Evolutionary conservation across 2,888 invertebrate genomes (phyloP), one percentile per base, ranked within the genome.

Genomic region (Prosapia bicincta): DNA sequence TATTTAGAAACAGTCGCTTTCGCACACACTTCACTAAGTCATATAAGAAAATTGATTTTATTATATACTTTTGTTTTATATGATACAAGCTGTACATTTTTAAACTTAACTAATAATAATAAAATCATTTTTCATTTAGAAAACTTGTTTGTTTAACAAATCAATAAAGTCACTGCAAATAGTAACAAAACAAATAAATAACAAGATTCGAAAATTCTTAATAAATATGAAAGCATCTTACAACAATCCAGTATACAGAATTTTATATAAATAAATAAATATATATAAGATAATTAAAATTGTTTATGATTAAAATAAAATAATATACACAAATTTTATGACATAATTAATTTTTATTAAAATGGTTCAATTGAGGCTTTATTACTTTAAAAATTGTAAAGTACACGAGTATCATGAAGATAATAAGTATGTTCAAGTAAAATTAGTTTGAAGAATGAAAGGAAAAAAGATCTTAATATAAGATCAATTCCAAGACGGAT

Each of bases 181-280:
- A 54, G 54, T 54, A 54, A 54, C 54, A 54, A 54, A 54, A 54
- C 54, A 54, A 54, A 54, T 54, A 54, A 54, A 54, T 54, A 54
- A 54, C 54, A 54, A 54, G 54, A 54, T 54, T 54, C 54, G 20
- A 54, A 54, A 54, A 54, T 54, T 54, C 54, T n/a, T 54, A 54
- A 54, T 54, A 54, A 54, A 54, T 54, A 54, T 54, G 54, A 54
- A 54, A 54, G 20, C 54, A 54, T 54, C 54, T 54, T 54, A 54
- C 54, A 54, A 54, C 54, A 54, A 5, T 54, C 54, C 54, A 54
- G 54, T 54, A 54, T 54, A 54, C 54, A 54, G 20, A 54, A 54
- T 2, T 54, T 54, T 20, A 20, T 54, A n/a, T 54, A 54, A 30
- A 30, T 54, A 54, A 54, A 54, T 54, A 54, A 38, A 38, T 54